These are phyloP conservation scores for Nothocercus nigrocapillus DNA, from an alignment of 2,113 vertebrate genomes.

Conservation along the genomic window DNA sequence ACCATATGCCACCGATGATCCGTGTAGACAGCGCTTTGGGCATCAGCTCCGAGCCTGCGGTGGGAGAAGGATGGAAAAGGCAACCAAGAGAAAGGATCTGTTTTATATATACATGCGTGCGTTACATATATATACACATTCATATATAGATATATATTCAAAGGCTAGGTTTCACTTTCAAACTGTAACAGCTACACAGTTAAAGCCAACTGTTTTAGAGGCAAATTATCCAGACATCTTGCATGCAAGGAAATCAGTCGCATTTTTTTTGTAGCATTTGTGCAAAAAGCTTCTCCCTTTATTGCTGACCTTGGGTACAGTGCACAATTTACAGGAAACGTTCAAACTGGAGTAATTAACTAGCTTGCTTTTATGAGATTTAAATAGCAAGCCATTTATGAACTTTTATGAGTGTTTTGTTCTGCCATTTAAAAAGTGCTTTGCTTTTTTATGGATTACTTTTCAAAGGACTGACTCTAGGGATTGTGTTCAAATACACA, in stretches of 20 bases:
- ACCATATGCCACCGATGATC: slow-evolving; percentile 99
- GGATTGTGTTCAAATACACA: slow-evolving; percentile 78
- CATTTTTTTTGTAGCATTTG: neutral
- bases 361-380: slow-evolving; percentile 77
- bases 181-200: neutral
- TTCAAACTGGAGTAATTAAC: slow-evolving; percentile 82
- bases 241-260: neutral
- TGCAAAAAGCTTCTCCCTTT: slow-evolving; percentile 44
- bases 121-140: accelerated
- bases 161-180: neutral
- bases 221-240: neutral
- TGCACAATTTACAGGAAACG: slow-evolving; percentile 67
- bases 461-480: slow-evolving; percentile 76
- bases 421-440: slow-evolving; percentile 66
- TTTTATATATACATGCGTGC: accelerated
- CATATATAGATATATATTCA: too few relatives aligned
- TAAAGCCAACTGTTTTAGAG: neutral
- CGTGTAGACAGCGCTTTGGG: slow-evolving; percentile 97
- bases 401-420: slow-evolving; percentile 78
- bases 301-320: slow-evolving; percentile 69
- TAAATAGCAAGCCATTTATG: slow-evolving; percentile 77
- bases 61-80: neutral
- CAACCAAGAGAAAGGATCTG: accelerated
- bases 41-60: slow-evolving; percentile 96
- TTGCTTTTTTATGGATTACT: slow-evolving; percentile 73